These are phyloP conservation scores for Stegostoma tigrinum DNA, from an alignment of 2,113 vertebrate species.

Conservation along the genomic window DNA sequence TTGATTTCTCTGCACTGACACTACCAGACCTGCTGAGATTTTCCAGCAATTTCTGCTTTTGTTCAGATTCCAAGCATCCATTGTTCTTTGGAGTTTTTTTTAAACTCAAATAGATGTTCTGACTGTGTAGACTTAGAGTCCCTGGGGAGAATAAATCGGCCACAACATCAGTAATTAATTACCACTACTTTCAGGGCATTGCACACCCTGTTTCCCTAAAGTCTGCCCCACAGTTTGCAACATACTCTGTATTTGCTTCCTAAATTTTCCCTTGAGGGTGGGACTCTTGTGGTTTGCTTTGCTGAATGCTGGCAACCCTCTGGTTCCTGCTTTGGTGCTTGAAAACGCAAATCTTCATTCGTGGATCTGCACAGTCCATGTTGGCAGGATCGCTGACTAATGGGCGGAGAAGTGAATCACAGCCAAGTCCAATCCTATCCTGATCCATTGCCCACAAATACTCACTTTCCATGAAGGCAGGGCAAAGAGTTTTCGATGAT, in stretches of 20 bases:
- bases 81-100: no score
- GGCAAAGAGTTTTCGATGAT: not conserved
- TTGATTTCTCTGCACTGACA: no score
- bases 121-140: not conserved
- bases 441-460: not conserved
- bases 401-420: not conserved
- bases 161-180: not conserved
- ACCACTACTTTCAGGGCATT: not conserved
- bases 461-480: not conserved
- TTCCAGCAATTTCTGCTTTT: no score
- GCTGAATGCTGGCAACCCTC: not conserved
- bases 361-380: not conserved
- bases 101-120: not conserved
- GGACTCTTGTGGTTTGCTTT: not conserved
- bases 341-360: not conserved
- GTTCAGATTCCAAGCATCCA: no score
- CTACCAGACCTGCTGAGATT: no score
- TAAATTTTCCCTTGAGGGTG: conserved; percentile 3
- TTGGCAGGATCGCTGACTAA: not conserved
- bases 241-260: not conserved
- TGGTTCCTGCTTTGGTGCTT: not conserved
- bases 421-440: conserved; percentile 1
- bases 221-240: not conserved
- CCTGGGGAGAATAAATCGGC: not conserved
- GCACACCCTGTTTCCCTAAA: not conserved